Percentiles rank a stretch among this genome's conserved stretches.
These are phyloP conservation scores for Catharus minimus DNA, from an alignment of 2,113 vertebrate species.

Conservation along the genomic window DNA sequence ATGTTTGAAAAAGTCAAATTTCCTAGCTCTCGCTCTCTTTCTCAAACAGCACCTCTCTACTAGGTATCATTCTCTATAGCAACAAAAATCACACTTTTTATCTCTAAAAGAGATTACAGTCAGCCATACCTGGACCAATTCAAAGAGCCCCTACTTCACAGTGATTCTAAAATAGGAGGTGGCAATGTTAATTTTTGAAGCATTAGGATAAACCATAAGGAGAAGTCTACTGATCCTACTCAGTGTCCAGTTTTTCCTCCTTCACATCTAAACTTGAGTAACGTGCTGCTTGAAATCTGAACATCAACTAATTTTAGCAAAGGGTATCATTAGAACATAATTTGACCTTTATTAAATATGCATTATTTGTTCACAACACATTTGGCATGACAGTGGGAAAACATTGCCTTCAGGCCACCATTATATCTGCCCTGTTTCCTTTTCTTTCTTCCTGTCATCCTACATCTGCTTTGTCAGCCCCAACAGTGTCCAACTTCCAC, in stretches of 20 bases:
- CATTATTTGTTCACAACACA: conserved; percentile 39
- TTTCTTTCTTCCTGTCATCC: neutral
- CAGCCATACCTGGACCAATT: neutral
- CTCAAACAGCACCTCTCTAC: neutral
- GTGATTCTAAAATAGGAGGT: neutral
- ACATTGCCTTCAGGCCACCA: conserved; percentile 37
- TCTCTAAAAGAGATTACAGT: neutral
- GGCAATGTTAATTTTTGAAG: neutral
- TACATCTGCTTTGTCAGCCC: conserved; percentile 45
- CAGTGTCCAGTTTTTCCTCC: neutral
- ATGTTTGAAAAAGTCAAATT: neutral
- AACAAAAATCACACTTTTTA: neutral
- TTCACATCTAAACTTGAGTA: neutral
- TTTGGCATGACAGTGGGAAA: conserved; percentile 36
- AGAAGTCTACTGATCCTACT: neutral
- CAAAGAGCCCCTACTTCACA: neutral
- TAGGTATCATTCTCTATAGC: neutral
- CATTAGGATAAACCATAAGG: neutral
- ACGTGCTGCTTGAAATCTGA: neutral
- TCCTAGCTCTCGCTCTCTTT: neutral
- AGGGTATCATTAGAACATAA: neutral
- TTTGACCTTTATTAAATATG: conserved; percentile 45
- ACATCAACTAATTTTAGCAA: neutral
- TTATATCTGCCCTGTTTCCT: conserved; percentile 61
- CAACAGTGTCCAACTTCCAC: neutral